These are phyloP conservation scores for Agrilus cyanescens DNA, from an alignment of 2,888 invertebrate species.

Conservation along the genomic window DNA sequence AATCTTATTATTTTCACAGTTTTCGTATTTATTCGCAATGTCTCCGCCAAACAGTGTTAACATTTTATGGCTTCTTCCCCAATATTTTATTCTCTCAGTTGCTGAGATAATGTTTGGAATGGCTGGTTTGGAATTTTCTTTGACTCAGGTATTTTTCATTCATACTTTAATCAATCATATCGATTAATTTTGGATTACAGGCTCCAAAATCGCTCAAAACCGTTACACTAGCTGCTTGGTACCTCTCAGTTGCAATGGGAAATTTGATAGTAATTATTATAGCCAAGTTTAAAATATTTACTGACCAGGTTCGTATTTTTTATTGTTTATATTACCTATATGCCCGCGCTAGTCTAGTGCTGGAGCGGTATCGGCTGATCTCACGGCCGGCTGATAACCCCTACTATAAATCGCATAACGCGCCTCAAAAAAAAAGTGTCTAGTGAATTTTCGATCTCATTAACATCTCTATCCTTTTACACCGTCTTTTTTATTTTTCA, in stretches of 20 bases:
- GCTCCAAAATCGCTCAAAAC: conserved; percentile 76
- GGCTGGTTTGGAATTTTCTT: conserved; percentile 73
- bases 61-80: conserved; percentile 65
- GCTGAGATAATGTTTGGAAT: conserved; percentile 78
- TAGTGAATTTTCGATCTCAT: not conserved
- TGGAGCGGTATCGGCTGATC: too few relatives aligned
- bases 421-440: too few relatives aligned
- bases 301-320: conserved; percentile 43
- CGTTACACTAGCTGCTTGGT: conserved; percentile 74
- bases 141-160: conserved; percentile 50
- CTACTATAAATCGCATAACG: too few relatives aligned
- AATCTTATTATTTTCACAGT: conserved; percentile 24
- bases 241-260: conserved; percentile 68
- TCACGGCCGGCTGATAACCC: too few relatives aligned
- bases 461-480: not conserved
- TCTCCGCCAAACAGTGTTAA: conserved; percentile 54
- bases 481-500: conserved; percentile 24
- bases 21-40: conserved; percentile 46
- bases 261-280: conserved; percentile 69
- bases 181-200: conserved; percentile 32
- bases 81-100: conserved; percentile 65
- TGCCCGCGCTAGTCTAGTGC: too few relatives aligned
- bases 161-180: not conserved
- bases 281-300: conserved; percentile 51
- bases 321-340: too few relatives aligned